A percentile compares a stretch with the other conserved stretches of the same genome.
These are phyloP conservation scores for Acropternis orthonyx DNA, from an alignment of 2,797 vertebrate species.

Conservation along the genomic window DNA sequence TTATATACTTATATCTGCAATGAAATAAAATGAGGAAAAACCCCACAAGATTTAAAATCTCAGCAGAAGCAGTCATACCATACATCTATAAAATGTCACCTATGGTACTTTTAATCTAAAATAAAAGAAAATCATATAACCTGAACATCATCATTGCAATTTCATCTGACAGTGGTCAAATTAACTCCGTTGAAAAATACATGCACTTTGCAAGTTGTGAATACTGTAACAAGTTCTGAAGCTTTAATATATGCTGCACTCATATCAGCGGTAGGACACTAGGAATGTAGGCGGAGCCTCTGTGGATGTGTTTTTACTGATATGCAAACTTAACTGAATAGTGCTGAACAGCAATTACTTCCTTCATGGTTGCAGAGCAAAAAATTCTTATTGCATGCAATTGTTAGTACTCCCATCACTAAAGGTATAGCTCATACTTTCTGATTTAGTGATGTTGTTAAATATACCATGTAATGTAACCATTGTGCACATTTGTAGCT, in stretches of 20 bases:
- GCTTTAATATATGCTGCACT: conserved; percentile 50
- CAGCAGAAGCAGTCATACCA: neutral
- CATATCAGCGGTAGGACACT: conserved; percentile 32
- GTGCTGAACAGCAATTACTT: conserved; percentile 70
- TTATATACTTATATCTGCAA: conserved; percentile 38
- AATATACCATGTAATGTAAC: conserved; percentile 70
- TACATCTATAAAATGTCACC: neutral
- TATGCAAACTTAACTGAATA: conserved; percentile 66
- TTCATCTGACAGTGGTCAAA: neutral
- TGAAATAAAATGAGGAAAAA: neutral
- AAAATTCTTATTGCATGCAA: conserved; percentile 59
- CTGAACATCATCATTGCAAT: neutral
- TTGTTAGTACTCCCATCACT: conserved; percentile 31
- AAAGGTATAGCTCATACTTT: conserved; percentile 40
- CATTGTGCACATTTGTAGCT: conserved; percentile 59
- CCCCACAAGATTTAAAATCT: neutral
- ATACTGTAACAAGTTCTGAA: neutral
- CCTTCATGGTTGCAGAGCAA: conserved; percentile 66
- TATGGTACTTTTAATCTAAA: neutral
- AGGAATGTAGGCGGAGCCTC: conserved; percentile 34
- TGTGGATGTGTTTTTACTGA: conserved; percentile 61
- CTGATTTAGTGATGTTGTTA: conserved; percentile 62
- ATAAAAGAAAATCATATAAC: neutral
- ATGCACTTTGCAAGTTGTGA: neutral
- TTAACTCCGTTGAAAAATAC: conserved; percentile 5